These are phyloP conservation scores for Diorhabda sublineata DNA, from an alignment of 1,140 invertebrate species.

Conservation along the genomic window DNA sequence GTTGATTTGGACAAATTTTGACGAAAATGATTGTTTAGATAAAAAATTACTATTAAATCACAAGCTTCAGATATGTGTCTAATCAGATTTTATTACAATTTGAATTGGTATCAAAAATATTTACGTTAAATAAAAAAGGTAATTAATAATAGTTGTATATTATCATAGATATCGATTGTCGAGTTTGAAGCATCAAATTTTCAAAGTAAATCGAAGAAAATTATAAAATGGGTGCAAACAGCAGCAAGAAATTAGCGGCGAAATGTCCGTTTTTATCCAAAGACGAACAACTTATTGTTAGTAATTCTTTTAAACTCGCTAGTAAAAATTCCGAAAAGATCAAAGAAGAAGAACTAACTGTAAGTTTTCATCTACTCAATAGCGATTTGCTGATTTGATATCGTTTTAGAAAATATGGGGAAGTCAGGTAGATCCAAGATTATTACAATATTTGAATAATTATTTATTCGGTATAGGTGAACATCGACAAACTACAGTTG, in stretches of 20 bases:
- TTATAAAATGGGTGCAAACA: conserved; percentile 48
- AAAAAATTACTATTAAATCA: too few relatives aligned
- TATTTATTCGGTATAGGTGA: conserved; percentile 55
- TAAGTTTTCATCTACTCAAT: conserved; percentile 41
- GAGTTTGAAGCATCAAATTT: background rate
- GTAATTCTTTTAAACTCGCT: conserved; percentile 54
- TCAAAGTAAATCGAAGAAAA: background rate
- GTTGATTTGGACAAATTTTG: too few relatives aligned
- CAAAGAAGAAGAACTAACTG: conserved; percentile 59
- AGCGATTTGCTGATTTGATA: background rate
- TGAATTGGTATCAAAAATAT: too few relatives aligned
- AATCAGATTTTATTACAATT: too few relatives aligned
- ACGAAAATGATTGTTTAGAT: too few relatives aligned
- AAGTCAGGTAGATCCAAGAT: conserved; percentile 54
- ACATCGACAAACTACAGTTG: conserved; percentile 49
- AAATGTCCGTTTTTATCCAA: conserved; percentile 57
- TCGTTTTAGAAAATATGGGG: conserved; percentile 58
- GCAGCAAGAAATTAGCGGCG: conserved; percentile 58
- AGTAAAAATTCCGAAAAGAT: conserved; percentile 59
- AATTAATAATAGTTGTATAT: too few relatives aligned
- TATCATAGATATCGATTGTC: background rate
- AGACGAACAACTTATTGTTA: conserved; percentile 58
- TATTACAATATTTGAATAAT: conserved; percentile 57
- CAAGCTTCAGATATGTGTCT: too few relatives aligned
- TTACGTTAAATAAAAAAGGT: too few relatives aligned